These are phyloP conservation scores for Tricholaema leucomelas DNA, from an alignment of 2,113 vertebrate species.

Conservation along the genomic window DNA sequence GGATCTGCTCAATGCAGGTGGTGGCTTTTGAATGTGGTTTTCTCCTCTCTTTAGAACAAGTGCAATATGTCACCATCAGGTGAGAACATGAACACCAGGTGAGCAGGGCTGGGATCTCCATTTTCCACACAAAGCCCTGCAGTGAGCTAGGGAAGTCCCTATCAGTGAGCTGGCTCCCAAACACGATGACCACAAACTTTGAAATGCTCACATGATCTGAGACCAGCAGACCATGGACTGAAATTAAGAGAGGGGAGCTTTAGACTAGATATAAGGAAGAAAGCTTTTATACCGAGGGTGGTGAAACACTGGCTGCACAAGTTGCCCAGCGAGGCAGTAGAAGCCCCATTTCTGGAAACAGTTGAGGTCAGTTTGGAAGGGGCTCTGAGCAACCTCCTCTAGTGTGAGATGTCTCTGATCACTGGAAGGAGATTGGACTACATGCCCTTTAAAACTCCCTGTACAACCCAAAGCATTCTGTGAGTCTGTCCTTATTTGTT, in stretches of 20 bases:
- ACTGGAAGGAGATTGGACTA: neutral
- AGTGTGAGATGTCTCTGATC: neutral
- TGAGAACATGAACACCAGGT: neutral
- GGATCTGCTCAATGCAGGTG: neutral
- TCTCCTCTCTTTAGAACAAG: neutral
- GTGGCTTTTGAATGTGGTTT: neutral
- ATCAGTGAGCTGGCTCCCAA: rapidly evolving
- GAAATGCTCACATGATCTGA: neutral
- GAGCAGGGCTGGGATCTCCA: neutral
- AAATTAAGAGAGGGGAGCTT: neutral
- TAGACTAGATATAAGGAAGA: neutral
- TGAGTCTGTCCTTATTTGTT: neutral
- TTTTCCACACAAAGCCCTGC: neutral
- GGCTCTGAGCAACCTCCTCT: neutral
- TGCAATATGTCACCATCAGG: neutral
- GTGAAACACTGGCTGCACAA: neutral
- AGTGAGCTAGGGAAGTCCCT: neutral
- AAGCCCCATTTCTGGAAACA: neutral
- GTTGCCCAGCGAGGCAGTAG: neutral
- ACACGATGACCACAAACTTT: neutral
- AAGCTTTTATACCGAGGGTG: neutral
- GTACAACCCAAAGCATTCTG: neutral
- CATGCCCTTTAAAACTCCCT: neutral
- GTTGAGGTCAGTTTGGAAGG: neutral
- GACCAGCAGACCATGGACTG: neutral